phyloP scores from a whole-genome alignment of 2,797 vertebrate genomes.

The Gymnothorax reevesii region DNA sequence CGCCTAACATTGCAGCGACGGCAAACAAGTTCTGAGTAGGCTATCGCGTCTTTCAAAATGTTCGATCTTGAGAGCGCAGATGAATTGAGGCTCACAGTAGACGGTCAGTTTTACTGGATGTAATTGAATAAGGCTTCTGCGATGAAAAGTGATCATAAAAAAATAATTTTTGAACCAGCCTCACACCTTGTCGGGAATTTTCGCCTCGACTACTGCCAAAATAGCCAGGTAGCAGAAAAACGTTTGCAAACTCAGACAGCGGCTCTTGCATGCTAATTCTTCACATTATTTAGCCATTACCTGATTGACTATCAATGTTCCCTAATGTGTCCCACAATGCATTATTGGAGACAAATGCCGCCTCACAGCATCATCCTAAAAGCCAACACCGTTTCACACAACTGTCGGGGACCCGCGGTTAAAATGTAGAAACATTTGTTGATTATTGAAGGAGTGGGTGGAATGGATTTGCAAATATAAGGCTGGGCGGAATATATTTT shows the following conservation, averaged over 20 bases:
- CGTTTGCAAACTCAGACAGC: not conserved
- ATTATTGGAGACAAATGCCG: conserved; percentile 37
- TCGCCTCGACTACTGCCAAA: not conserved
- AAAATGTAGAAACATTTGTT: conserved; percentile 51
- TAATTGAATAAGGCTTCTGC: not conserved
- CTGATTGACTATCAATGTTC: conserved; percentile 20
- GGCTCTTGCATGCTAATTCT: conserved; percentile 38
- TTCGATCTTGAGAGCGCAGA: not conserved
- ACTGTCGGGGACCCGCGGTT: conserved; percentile 36
- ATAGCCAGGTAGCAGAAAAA: not conserved
- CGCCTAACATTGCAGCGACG: not conserved
- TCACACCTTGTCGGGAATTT: not conserved
- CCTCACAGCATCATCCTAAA: conserved; percentile 30
- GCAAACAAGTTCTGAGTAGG: not conserved
- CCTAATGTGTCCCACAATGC: conserved; percentile 39
- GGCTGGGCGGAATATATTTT: conserved; percentile 19
- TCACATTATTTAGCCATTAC: conserved; percentile 38
- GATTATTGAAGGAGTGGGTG: conserved; percentile 42
- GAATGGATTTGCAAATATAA: conserved; percentile 22
- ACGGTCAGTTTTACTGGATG: not conserved
- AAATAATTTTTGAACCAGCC: not conserved
- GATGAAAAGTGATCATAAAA: conserved; percentile 16
- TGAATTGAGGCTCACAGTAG: not conserved
- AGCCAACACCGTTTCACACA: conserved; percentile 34
- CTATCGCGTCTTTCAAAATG: not conserved